Base-by-base conservation (phyloP, 2,113 vertebrate genomes). In the Nesoenas mayeri region DNA sequence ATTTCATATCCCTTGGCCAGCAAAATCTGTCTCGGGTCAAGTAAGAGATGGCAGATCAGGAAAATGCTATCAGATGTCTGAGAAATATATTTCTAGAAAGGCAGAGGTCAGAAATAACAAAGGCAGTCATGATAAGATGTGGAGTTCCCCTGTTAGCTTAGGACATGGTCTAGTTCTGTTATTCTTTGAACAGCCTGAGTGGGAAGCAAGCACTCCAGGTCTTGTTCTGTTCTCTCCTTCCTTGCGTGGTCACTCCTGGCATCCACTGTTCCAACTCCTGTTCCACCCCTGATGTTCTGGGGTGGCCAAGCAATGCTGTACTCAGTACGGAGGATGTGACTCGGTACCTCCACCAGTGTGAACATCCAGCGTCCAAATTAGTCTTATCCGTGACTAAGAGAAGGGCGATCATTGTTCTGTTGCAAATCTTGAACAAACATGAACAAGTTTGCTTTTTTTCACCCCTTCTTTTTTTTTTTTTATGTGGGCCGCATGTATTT, bases 221-320 rank as follows among this genome's bases (percentile, higher is more conserved):
- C 66, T 80, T 71, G 20, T 71, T 20, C 44, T 61, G 26, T 66
- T 64, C 11, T 89, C 58, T 89, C 62, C 62, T 80, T 75, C 56
- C 26, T 12, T 47, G 21, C 56, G 2, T 60, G 29, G 24, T 48
- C 47, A 24, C 26, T 61, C 31, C 34, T 24, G 61, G 32, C 34
- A 15, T 42, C 5, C 0, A 0, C 11, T n/a, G 6, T 61, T 85
- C 38, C 0, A 0, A 8, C 7, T 75, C 40, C n/a, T 28, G 4
- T 54, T 82, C 51, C n/a, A 77, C n/a, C 34, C 36, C 9, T 26
- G 25, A 10, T 2, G 19, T 32, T 29, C 12, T 10, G 28, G 1
- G 0, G 10, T 60, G 42, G 15, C 65, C 78, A 51, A n/a, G 83
- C 79, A 50, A 28, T 32, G 29, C 25, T n/a, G 10, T 28, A 9